Percentiles rank a stretch among this genome's conserved stretches.
These are phyloP conservation scores for Clavelina lepadiformis DNA, from an alignment of 23 tunicate species.

Conservation along the genomic window DNA sequence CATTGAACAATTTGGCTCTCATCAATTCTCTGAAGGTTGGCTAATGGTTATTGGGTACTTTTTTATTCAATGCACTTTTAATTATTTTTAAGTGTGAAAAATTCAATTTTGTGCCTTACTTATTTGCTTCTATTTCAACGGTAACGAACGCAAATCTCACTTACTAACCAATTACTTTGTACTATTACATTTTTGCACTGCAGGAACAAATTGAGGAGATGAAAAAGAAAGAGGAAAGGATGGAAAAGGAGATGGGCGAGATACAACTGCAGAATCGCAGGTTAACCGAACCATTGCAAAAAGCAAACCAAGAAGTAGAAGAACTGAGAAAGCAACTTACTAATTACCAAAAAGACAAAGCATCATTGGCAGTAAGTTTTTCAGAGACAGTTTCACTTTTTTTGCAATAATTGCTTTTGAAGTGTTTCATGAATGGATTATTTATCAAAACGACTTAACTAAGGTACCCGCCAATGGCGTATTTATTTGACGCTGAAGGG, in stretches of 20 bases:
- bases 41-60: background rate
- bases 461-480: too few species aligned
- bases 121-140: too few species aligned
- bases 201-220: conserved; percentile 98
- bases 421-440: too few species aligned
- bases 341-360: conserved; percentile 90
- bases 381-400: background rate
- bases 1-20: conserved; percentile 92
- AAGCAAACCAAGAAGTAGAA: conserved; percentile 83
- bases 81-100: too few species aligned
- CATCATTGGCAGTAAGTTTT: conserved; percentile 78
- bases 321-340: conserved; percentile 84
- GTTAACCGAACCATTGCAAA: conserved; percentile 84
- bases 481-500: too few species aligned
- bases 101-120: too few species aligned
- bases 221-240: conserved; percentile 95
- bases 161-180: too few species aligned
- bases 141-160: too few species aligned
- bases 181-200: background rate
- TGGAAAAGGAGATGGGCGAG: conserved; percentile 97
- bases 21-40: conserved; percentile 87
- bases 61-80: background rate
- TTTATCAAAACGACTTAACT: too few species aligned
- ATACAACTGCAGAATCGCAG: conserved; percentile 79
- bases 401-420: too few species aligned